phyloP scores from a whole-genome alignment of 2,888 invertebrate genomes.

The Epiblema foenella region DNA sequence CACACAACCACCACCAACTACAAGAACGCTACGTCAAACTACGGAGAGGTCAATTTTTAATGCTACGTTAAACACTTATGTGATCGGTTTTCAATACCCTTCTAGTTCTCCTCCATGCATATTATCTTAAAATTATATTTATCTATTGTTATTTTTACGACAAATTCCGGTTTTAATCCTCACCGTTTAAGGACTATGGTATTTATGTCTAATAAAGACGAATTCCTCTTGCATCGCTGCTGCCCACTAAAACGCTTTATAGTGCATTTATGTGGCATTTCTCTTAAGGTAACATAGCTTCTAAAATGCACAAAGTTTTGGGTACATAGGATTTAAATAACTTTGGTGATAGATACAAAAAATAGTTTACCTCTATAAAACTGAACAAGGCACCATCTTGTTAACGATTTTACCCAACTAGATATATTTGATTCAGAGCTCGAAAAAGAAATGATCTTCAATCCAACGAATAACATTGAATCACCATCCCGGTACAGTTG shows the following conservation, averaged over 20 bases:
- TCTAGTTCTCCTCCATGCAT: not conserved
- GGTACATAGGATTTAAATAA: not conserved
- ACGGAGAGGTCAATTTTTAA: too few species aligned
- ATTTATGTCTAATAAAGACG: slow-evolving; percentile 35
- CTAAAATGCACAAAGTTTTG: slow-evolving; percentile 27
- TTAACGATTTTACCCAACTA: too few species aligned
- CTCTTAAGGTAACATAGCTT: slow-evolving; percentile 27
- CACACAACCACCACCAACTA: too few species aligned
- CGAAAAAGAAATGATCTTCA: too few species aligned
- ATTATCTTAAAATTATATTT: slow-evolving; percentile 1
- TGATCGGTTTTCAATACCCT: not conserved
- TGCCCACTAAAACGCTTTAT: slow-evolving; percentile 43
- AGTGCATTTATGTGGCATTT: slow-evolving; percentile 39
- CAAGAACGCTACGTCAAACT: not conserved
- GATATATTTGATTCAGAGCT: too few species aligned
- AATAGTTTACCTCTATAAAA: not conserved
- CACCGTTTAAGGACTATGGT: slow-evolving; percentile 34
- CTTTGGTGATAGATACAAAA: not conserved
- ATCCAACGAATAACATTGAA: too few species aligned
- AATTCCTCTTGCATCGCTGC: slow-evolving; percentile 36
- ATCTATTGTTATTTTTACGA: slow-evolving; percentile 13
- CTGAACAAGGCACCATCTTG: not conserved
- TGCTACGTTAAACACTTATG: not conserved
- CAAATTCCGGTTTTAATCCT: slow-evolving; percentile 17
- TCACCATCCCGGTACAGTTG: too few species aligned